Base-by-base conservation (phyloP, 1,140 invertebrate species). In the Platyscapa corneri region DNA sequence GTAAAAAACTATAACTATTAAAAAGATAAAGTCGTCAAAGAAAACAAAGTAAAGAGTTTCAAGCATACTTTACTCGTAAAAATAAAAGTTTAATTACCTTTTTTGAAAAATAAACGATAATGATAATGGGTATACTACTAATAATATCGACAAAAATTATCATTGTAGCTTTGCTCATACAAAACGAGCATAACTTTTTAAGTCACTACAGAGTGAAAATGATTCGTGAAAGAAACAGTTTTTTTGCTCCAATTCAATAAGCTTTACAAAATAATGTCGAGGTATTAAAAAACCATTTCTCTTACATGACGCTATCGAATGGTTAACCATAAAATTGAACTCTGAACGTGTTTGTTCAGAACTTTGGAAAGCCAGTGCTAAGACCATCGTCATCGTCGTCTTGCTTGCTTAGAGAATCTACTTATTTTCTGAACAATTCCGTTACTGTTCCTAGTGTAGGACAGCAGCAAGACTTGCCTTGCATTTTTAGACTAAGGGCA, bases 401-500 rank as follows among this genome's bases (percentile, higher is more conserved):
- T 18, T 70, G 30, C 67, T 70, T 20, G 1, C 67, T 0, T 6
- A 20, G 30, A 20, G 34, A 18, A 23, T 39, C 67, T 70, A 70
- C 30, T 37, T 23, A 37, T 37, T 74, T 16, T 18, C 14, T 34
- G n/a, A 1, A 10, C 39, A 49, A 49, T 74, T 14, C 2, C 56
- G 56, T 27, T 60, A 23, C 27, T n/a, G n/a, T n/a, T n/a, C n/a
- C n/a, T n/a, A n/a, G n/a, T n/a, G n/a, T n/a, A n/a, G n/a, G 23
- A 60, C 56, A 56, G 1, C 27, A 7, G 49, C 70, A 30, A 75
- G 23, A 6, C 53, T 75, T 75, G n/a, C 23, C 27, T 32, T n/a
- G 88, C 91, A 92, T 91, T 92, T 92, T 92, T 91, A 92, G 90
- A 90, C 90, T 91, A 89, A 89, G 89, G 88, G 88, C 88, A 87